phyloP scores from a whole-genome alignment of 2,797 vertebrate genomes.

The Dermochelys coriacea region DNA sequence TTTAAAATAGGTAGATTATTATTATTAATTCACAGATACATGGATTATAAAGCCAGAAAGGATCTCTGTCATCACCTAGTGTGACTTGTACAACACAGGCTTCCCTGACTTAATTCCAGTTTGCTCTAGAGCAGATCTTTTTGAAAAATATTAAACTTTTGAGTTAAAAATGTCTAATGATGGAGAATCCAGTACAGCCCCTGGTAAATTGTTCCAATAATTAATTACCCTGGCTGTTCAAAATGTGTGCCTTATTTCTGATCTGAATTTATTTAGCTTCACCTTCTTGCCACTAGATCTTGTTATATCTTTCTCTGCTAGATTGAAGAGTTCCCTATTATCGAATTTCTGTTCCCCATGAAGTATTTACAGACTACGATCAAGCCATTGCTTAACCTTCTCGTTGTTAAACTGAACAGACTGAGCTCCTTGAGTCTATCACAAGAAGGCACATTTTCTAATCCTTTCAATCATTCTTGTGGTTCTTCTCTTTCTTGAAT shows the following conservation, averaged over 20 bases:
- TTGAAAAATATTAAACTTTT: background rate
- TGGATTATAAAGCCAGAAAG: background rate
- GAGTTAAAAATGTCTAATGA: background rate
- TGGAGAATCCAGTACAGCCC: background rate
- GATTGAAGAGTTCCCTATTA: background rate
- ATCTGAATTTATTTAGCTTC: background rate
- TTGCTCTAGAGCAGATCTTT: background rate
- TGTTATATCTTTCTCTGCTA: background rate
- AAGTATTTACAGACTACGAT: background rate
- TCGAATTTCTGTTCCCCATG: background rate
- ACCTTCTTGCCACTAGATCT: background rate
- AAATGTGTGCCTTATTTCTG: background rate
- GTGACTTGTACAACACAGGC: background rate
- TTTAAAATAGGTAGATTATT: background rate
- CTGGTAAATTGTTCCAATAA: background rate
- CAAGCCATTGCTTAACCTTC: background rate
- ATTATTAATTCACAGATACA: background rate
- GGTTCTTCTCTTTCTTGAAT: conserved; percentile 8
- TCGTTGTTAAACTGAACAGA: background rate
- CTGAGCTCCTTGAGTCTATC: background rate
- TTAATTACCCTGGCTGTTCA: background rate
- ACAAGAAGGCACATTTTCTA: background rate
- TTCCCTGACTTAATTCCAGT: background rate
- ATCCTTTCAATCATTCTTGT: background rate
- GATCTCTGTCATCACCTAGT: background rate